These are phyloP conservation scores for Cassiopea xamachana DNA, from an alignment of 30 jellyfish, hydroid and myxozoan genomes.

Conservation along the genomic window DNA sequence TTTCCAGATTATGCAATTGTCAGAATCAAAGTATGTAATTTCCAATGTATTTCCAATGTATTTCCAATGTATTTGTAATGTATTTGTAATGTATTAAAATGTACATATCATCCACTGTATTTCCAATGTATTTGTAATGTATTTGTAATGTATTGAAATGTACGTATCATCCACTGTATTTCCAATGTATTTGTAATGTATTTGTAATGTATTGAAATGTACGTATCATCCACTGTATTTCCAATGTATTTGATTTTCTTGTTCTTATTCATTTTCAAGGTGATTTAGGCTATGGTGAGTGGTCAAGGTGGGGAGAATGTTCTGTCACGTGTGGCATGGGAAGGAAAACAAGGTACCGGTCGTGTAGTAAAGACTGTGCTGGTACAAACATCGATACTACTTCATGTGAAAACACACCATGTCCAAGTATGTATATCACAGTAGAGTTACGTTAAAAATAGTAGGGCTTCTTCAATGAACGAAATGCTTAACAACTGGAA, in stretches of 20 bases:
- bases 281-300: constrained; percentile 57
- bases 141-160: no score
- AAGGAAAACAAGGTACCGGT: constrained; percentile 32
- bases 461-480: no score
- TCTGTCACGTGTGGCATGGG: constrained; percentile 66
- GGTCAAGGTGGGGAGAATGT: constrained; percentile 75
- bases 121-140: neutral
- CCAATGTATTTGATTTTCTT: neutral
- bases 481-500: no score
- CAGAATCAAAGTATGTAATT: constrained; percentile 25
- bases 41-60: neutral
- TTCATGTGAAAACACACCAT: constrained; percentile 30
- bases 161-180: no score
- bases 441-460: no score
- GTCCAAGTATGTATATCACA: constrained; percentile 50
- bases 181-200: neutral
- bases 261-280: neutral
- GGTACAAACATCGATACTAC: constrained; percentile 26
- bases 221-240: neutral
- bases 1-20: constrained; percentile 41
- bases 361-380: constrained; percentile 37
- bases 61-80: neutral
- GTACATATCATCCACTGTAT: no score
- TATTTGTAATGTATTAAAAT: no score
- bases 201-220: no score